A percentile compares a stretch with the other conserved stretches of the same genome.
Evolutionary conservation across 1,140 invertebrate species (phyloP).

Genomic region (Zaprionus capensis): DNA sequence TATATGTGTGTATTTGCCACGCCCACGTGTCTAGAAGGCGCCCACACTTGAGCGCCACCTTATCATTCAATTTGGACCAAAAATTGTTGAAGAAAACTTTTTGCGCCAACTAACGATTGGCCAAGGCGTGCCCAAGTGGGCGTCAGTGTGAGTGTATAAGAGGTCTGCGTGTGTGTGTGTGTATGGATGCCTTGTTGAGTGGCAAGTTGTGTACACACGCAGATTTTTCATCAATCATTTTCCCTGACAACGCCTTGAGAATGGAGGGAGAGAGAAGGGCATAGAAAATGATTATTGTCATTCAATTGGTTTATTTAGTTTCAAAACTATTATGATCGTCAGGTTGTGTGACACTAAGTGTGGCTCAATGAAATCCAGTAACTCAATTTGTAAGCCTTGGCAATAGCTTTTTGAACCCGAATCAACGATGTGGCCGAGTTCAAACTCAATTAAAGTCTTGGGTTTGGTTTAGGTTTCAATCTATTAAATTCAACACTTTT

Average conservation of each 20-base stretch:
- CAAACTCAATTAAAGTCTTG: not conserved
- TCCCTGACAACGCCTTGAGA: constrained; percentile 43
- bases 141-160: constrained; percentile 52
- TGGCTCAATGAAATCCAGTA: not conserved
- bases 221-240: constrained; percentile 78
- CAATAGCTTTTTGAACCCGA: not conserved
- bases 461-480: not conserved
- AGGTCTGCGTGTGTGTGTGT: constrained; percentile 25
- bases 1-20: constrained; percentile 41
- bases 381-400: not conserved
- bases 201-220: constrained; percentile 71
- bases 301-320: constrained; percentile 36
- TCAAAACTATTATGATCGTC: constrained; percentile 10
- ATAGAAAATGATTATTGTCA: constrained; percentile 29
- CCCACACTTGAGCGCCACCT: constrained; percentile 31
- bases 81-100: constrained; percentile 59
- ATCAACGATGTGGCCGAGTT: not conserved
- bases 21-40: constrained; percentile 8
- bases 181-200: constrained; percentile 36
- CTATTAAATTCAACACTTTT: not conserved
- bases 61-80: constrained; percentile 74
- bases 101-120: constrained; percentile 69
- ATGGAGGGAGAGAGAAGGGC: not conserved
- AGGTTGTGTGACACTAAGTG: not conserved
- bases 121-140: constrained; percentile 62